Conservation (phyloP, 2,888 invertebrate species). For the Stenotaenia linearis region DNA sequence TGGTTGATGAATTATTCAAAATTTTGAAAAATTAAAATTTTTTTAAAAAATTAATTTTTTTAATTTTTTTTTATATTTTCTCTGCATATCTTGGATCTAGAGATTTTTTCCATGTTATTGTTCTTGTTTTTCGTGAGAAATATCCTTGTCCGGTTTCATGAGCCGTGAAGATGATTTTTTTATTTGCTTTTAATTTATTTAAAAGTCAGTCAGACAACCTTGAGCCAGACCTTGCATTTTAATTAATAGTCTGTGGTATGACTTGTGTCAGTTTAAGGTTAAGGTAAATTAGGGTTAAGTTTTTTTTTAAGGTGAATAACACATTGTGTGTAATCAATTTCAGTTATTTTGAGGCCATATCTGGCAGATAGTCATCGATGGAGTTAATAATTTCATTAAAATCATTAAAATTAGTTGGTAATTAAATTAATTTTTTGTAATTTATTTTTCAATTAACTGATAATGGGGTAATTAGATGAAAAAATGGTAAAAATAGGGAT, state of each 20-base stretch:
- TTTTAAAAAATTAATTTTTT: not conserved
- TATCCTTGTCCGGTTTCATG: constrained; percentile 7
- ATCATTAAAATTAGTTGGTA: too few relatives aligned
- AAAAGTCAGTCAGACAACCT: not conserved
- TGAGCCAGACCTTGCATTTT: constrained; percentile 6
- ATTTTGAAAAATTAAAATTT: too few relatives aligned
- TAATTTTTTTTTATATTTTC: not conserved
- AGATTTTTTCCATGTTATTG: not conserved
- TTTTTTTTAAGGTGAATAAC: not conserved
- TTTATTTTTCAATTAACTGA: too few relatives aligned
- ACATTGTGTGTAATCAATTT: too few relatives aligned
- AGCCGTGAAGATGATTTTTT: not conserved
- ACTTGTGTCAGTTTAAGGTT: not conserved
- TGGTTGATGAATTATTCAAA: too few relatives aligned
- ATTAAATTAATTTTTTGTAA: too few relatives aligned
- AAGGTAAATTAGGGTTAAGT: not conserved
- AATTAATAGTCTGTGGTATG: not conserved
- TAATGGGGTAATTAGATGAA: too few relatives aligned
- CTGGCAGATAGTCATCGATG: too few relatives aligned
- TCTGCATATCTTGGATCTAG: not conserved
- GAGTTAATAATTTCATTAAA: too few relatives aligned
- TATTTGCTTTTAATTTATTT: not conserved
- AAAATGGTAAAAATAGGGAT: too few relatives aligned
- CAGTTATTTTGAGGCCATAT: too few relatives aligned
- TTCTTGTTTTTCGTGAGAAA: not conserved